Base-by-base conservation (phyloP, 2,113 vertebrate species). In the Amazona guildingii region DNA sequence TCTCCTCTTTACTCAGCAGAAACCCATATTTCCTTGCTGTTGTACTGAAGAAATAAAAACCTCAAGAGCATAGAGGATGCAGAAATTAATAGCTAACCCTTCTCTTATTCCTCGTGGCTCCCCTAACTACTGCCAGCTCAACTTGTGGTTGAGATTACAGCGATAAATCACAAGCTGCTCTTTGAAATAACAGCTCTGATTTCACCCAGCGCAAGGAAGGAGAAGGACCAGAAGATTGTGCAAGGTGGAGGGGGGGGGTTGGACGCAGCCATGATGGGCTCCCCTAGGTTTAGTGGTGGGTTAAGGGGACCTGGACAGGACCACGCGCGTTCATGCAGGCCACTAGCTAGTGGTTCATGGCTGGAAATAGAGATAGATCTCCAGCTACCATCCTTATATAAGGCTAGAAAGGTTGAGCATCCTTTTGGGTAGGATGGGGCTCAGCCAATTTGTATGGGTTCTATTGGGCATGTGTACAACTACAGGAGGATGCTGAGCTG, bases 161-260 rank as follows among this genome's bases (percentile, higher is more conserved):
- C 2, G 80, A 95, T 95, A 97, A 96, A 97, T 96, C 95, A 94
- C 96, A 93, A 96, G 95, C 91, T 96, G 54, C 94, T 91, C 93
- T 94, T 92, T 94, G 94, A 95, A 97, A 96, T 92, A 96, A 82
- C 95, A 86, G 94, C 94, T 95, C 96, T 96, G 96, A 97, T 96
- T 96, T 97, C 96, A 96, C 39, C 83, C 95, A 4, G 79, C 3
- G 0, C 2, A 7, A 86, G 86, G 88, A 93, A 95, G 76, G 43
- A 95, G 83, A 76, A 88, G 49, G 62, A 31, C 33, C 0, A 2
- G 3, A 2, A 13, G 27, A 72, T 96, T 95, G 93, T 95, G 94
- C 92, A 96, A 96, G 92, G 88, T 8, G 5, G 2, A 8, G 10
- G 11, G 31, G 33, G 10, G 13, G 24, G 27, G 39, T n/a, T n/a